Evolutionary conservation across 2,797 vertebrate species (phyloP), one percentile per base, ranked within the genome.

Genomic region (Balearica regulorum): DNA sequence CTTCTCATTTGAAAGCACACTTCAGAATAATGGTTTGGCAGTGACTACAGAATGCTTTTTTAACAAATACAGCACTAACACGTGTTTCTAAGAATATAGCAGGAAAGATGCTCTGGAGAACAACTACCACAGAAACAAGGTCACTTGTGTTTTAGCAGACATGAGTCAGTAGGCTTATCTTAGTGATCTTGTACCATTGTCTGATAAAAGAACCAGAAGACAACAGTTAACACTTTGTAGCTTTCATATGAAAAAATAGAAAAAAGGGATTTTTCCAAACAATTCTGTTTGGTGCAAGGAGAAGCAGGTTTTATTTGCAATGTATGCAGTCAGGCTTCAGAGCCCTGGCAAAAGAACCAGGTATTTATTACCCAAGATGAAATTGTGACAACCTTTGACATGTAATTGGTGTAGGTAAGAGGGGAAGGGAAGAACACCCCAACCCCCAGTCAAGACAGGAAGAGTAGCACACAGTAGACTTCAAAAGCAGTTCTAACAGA

Each of bases 351-450:
- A n/a, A 78, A 54, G 16, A 81, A 39, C 7, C 46, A 76, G 18
- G 26, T 31, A 16, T n/a, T 26, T 22, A 51, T 31, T 20, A 77
- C 8, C 35, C 54, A 69, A 65, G 17, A 60, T 31, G 19, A 84
- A 84, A 73, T 0, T 33, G 13, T 53, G 16, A 87, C 65, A 16
- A 10, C 7, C 12, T 78, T 5, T 54, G 22, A 61, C 16, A 87
- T 10, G 2, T 21, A 60, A 64, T 0, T 33, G 25, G 17, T 14
- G 22, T 18, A 70, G 60, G 0, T 16, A 70, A 39, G 16, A 28
- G 9, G 5, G 6, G 17, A 60, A 55, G 35, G 43, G 29, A 76
- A 48, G 53, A 53, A 51, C 2, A 29, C 16, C 26, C 51, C 51
- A 53, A 3, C 8, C 39, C 22, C 35, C 24, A 57, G 7, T 9